Base-by-base conservation (phyloP, 2,888 invertebrate species). In the Entomobrya proxima region DNA sequence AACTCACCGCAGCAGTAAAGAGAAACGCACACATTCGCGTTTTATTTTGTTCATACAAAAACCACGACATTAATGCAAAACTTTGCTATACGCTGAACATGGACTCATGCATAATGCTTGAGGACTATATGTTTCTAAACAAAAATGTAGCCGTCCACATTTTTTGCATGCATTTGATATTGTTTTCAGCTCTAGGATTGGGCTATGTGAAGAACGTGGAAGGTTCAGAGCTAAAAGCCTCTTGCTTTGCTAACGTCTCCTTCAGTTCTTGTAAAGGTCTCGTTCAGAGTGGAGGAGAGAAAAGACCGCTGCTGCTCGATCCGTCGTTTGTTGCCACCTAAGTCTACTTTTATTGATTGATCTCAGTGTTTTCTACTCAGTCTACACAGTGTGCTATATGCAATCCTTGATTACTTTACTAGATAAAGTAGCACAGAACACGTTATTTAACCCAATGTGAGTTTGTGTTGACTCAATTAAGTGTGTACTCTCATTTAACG, bases 241-340 rank as follows among this genome's bases (percentile, higher is more conserved):
- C 15, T n/a, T 18, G 61, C 6, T 61, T 9, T 4, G 61, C 61
- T 61, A 11, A 32, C 32, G 61, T 61, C 61, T 61, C n/a, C 32
- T 61, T 61, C 32, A 61, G 61, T 61, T 30, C 32, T 61, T n/a
- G 61, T 32, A n/a, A 61, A 61, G 61, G 61, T 61, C 61, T 61
- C 61, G 32, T n/a, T 4, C 30, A 30, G 61, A 27, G 61, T 30
- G 61, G 61, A 61, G 18, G 30, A 27, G 9, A 32, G 61, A 6
- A 61, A 30, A 32, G 15, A 9, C n/a, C 32, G 30, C 32, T 30
- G 30, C 32, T 32, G 2, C 13, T 7, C 32, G n/a, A 4, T 15
- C 3, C 7, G 55, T 21, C 4, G 21, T 55, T 11, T 55, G 30
- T 61, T 61, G 30, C 61, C 32, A 61, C 30, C 61, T 61, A 61